Conservation (phyloP, 23 tunicate genomes). For the Ascidia mentula region DNA sequence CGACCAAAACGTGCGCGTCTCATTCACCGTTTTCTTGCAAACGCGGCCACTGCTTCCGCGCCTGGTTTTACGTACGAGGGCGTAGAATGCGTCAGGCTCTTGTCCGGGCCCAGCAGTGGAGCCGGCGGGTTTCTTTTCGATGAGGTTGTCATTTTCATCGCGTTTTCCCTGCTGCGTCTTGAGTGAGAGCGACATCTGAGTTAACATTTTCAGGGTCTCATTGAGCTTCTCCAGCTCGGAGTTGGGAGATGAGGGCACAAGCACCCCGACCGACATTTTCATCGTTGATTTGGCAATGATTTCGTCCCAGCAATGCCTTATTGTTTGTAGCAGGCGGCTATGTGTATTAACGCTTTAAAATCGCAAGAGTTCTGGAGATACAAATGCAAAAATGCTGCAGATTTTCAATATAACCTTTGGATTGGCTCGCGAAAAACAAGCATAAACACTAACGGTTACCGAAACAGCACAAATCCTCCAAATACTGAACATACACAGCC, state of each 20-base stretch:
- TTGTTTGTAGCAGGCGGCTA: too few relatives aligned
- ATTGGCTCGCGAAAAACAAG: too few relatives aligned
- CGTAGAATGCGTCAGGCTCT: slow-evolving; percentile 28
- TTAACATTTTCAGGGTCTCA: slow-evolving; percentile 69
- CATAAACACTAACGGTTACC: too few relatives aligned
- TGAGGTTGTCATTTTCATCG: slow-evolving; percentile 13
- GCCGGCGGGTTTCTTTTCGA: neutral
- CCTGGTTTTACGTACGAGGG: slow-evolving; percentile 25
- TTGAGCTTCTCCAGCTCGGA: slow-evolving; percentile 59
- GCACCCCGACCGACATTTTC: slow-evolving; percentile 62
- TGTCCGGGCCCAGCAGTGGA: neutral
- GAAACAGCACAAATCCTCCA: too few relatives aligned
- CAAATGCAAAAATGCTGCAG: too few relatives aligned
- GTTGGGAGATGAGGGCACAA: slow-evolving; percentile 19
- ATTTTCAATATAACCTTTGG: too few relatives aligned
- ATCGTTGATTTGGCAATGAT: slow-evolving; percentile 18
- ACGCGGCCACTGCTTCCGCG: slow-evolving; percentile 43
- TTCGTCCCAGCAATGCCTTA: too few relatives aligned
- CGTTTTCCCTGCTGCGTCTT: slow-evolving; percentile 20
- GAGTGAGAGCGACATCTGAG: slow-evolving; percentile 60
- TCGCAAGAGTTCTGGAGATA: too few relatives aligned
- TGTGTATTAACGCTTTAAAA: too few relatives aligned
- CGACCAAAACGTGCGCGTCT: too few relatives aligned
- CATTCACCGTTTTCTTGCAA: slow-evolving; percentile 44
- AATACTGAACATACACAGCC: too few relatives aligned